Evolutionary conservation across 2,888 invertebrate genomes (phyloP).

Genomic region (Acronicta alni): DNA sequence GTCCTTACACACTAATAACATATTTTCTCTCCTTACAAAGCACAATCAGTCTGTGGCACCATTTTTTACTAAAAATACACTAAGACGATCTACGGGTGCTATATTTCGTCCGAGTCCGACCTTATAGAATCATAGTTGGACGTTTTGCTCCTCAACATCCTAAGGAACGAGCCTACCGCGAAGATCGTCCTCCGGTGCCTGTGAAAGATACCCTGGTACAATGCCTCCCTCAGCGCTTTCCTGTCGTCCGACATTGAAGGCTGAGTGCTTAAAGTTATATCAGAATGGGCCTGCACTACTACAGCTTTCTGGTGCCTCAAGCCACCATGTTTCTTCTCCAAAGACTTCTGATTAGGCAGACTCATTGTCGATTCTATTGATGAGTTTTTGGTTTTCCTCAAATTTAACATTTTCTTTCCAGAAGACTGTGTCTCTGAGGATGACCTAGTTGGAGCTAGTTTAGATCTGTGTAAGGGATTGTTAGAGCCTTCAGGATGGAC

Average conservation of each 20-base stretch:
- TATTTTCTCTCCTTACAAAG: constrained; percentile 75
- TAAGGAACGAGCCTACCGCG: constrained; percentile 92
- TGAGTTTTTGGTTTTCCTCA: constrained; percentile 86
- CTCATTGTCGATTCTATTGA: constrained; percentile 88
- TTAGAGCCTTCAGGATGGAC: constrained; percentile 85
- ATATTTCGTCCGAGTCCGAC: constrained; percentile 88
- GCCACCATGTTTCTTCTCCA: constrained; percentile 88
- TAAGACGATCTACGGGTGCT: constrained; percentile 74
- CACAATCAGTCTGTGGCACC: constrained; percentile 85
- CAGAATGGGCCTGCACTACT: constrained; percentile 88
- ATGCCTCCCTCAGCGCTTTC: constrained; percentile 92
- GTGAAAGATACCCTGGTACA: constrained; percentile 94
- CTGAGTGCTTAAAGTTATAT: constrained; percentile 86
- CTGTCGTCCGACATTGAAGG: constrained; percentile 89
- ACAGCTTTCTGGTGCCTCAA: constrained; percentile 90
- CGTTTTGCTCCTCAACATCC: constrained; percentile 93
- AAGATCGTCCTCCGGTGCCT: constrained; percentile 93
- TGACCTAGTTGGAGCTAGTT: constrained; percentile 83
- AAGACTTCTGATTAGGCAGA: constrained; percentile 86
- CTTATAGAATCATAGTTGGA: constrained; percentile 94
- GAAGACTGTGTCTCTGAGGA: constrained; percentile 85
- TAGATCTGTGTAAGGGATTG: constrained; percentile 84
- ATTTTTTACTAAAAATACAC: constrained; percentile 73
- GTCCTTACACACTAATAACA: constrained; percentile 72
- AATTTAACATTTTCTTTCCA: constrained; percentile 81